Percentiles rank a stretch among this genome's conserved stretches.
Evolutionary conservation across 92 coral and sea anemone genomes (phyloP).

Genomic region (Parazoanthus darwini): DNA sequence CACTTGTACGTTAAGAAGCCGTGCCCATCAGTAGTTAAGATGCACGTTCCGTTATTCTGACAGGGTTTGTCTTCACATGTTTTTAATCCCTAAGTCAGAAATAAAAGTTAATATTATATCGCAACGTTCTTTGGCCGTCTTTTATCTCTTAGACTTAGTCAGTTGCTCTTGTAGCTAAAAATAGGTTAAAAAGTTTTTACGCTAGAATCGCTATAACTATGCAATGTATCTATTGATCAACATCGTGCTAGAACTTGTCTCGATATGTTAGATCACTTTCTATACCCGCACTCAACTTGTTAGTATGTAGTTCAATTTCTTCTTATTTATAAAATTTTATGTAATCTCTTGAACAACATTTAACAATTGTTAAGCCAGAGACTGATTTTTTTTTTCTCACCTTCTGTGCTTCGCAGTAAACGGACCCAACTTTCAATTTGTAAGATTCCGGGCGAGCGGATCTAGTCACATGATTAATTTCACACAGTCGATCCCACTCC

Average conservation of each 20-base stretch:
- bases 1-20: neutral
- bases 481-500: neutral
- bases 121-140: too few species aligned
- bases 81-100: neutral
- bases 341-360: neutral
- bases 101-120: neutral
- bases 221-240: too few species aligned
- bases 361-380: neutral
- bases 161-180: too few species aligned
- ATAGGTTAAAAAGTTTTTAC: too few species aligned
- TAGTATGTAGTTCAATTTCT: too few species aligned
- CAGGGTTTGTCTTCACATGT: conserved; percentile 7
- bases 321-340: too few species aligned
- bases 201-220: too few species aligned
- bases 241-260: too few species aligned
- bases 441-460: neutral
- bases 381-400: neutral
- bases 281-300: too few species aligned
- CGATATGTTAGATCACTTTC: too few species aligned
- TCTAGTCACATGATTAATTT: neutral
- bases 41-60: neutral
- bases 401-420: conserved; percentile 22
- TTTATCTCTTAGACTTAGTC: too few species aligned
- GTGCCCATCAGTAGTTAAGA: neutral
- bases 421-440: neutral